A percentile compares a stretch with the other conserved stretches of the same genome.
Conservation (phyloP, 2,113 vertebrate species). For the Lipophrys pholis region DNA sequence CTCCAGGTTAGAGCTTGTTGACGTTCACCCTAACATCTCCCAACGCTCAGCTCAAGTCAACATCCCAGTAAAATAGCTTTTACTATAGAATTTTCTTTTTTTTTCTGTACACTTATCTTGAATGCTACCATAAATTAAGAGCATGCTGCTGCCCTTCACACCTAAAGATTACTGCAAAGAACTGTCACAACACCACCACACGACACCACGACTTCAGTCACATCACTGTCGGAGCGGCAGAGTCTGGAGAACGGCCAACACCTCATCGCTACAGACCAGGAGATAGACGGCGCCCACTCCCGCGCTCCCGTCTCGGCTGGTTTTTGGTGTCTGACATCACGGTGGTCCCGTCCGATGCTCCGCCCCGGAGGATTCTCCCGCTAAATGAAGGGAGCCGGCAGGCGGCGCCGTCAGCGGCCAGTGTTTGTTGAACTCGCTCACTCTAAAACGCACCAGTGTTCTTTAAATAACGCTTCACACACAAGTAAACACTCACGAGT, state of each 20-base stretch:
- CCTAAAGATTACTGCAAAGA: slow-evolving; percentile 64
- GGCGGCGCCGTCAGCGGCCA: no score
- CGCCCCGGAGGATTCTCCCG: slow-evolving; percentile 35
- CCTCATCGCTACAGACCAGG: slow-evolving; percentile 33
- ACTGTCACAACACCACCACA: slow-evolving; percentile 80
- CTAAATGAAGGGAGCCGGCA: no score
- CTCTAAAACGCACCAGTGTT: slow-evolving; percentile 26
- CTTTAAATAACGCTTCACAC: slow-evolving; percentile 55
- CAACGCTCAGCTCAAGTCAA: slow-evolving; percentile 50
- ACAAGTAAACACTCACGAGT: slow-evolving; percentile 42
- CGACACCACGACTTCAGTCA: slow-evolving; percentile 68
- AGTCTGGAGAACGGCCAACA: slow-evolving; percentile 38
- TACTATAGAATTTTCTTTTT: slow-evolving; percentile 34
- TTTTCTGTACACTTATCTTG: slow-evolving; percentile 70
- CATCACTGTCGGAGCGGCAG: slow-evolving; percentile 47
- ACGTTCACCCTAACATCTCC: slow-evolving; percentile 46
- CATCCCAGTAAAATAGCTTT: slow-evolving; percentile 35
- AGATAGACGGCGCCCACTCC: slow-evolving; percentile 28
- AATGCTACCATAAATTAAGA: slow-evolving; percentile 80
- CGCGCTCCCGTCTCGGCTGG: slow-evolving; percentile 13
- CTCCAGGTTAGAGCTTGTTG: slow-evolving; percentile 26
- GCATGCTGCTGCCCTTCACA: slow-evolving; percentile 75
- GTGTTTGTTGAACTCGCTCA: slow-evolving; percentile 3
- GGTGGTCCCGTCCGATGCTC: slow-evolving; percentile 37
- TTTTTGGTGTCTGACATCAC: slow-evolving; percentile 36